Evolutionary conservation across 1,140 invertebrate genomes (phyloP), one percentile per base, ranked within the genome.

Genomic region (Camponotus pennsylvanicus): DNA sequence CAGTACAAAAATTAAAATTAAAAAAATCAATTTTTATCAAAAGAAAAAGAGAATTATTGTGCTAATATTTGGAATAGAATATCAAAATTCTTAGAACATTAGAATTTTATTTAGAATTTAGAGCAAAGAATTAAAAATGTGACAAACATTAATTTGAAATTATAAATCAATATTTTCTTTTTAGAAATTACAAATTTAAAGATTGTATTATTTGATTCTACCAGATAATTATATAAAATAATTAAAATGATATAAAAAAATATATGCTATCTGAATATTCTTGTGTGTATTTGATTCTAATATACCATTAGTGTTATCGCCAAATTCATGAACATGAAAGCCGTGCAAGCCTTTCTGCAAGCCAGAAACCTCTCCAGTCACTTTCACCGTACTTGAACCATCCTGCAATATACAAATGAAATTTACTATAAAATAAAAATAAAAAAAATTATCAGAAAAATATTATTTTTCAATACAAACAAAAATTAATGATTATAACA

Each of bases 311-410:
- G 98, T 99, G 88, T 98, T 98, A 93, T 99, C 99, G 1, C 99
- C 99, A 94, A 98, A 99, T 95, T 99, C 97, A 93, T 99, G 99
- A 75, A 99, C 97, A 94, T 99, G 99, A 95, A 99, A 99, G 45
- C 99, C 99, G 94, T 99, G 98, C 37, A 96, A 91, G 13, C 98
- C 98, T 90, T 96, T 95, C 15, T 95, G 93, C 57, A 98, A 93
- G 8, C 98, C 98, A 34, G 91, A 95, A 15, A 98, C 95, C 93
- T 97, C 96, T 18, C 98, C 98, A 34, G 96, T 96, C 18, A 98
- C 96, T 86, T 96, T 96, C 3, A 98, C 97, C 1, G 96, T 95
- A 37, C 92, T 91, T 45, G 94, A 94, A 40, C 93, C 93, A 76
- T 93, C 91, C 96, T 97, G 69, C 7, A 66, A 61, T 64, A 61